phyloP scores from a whole-genome alignment of 2,797 vertebrate genomes.

The Thunnus albacares region DNA sequence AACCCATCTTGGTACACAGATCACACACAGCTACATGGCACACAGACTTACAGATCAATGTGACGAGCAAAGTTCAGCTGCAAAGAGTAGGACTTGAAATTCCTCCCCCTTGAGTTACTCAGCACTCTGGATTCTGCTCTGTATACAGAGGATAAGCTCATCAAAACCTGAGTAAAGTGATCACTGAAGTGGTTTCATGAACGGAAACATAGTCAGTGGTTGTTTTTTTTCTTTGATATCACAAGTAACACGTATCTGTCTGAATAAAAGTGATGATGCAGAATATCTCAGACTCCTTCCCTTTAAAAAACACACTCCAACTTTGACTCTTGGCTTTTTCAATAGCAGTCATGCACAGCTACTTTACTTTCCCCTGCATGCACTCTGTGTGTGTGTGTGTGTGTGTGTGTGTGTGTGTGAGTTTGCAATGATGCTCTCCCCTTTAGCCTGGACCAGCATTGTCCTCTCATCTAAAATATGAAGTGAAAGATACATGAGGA shows the following conservation, averaged over 20 bases:
- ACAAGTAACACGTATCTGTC: background rate
- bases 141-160: constrained; percentile 6
- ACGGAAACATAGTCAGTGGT: background rate
- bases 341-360: background rate
- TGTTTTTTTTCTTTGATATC: constrained; percentile 3
- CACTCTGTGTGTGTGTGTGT: background rate
- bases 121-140: too few relatives aligned
- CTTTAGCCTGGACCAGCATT: constrained; percentile 6
- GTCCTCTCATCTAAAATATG: constrained; percentile 25
- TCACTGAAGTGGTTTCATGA: background rate
- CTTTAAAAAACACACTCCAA: background rate
- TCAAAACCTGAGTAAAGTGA: background rate
- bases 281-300: too few relatives aligned
- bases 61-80: constrained; percentile 63
- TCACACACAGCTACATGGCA: constrained; percentile 15
- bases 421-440: background rate
- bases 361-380: background rate
- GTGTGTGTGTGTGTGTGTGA: too few relatives aligned
- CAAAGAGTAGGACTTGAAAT: constrained; percentile 1
- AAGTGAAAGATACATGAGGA: constrained; percentile 8
- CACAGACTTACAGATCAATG: constrained; percentile 58
- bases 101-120: background rate
- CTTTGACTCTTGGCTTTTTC: constrained; percentile 28
- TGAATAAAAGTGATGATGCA: constrained; percentile 6
- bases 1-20: background rate